Percentiles rank a stretch among this genome's conserved stretches.
phyloP scores from a whole-genome alignment of 1,140 invertebrate species.

The Tachypleus tridentatus region DNA sequence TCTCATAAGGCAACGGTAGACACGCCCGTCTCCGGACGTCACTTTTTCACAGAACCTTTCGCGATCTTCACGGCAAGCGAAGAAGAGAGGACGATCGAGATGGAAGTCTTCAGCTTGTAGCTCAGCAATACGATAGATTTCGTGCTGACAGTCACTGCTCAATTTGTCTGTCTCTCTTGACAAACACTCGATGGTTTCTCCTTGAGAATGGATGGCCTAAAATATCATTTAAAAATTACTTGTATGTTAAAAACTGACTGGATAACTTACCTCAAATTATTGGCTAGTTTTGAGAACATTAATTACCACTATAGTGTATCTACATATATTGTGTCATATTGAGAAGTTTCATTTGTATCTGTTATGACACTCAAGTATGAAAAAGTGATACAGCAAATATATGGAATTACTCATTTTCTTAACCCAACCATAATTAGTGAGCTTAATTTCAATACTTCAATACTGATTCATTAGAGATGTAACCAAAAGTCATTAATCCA shows the following conservation, averaged over 20 bases:
- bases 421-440: too few species aligned
- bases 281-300: neutral
- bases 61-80: slow-evolving; percentile 76
- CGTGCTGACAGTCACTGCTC: slow-evolving; percentile 51
- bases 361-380: too few species aligned
- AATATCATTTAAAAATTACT: slow-evolving; percentile 5
- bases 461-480: too few species aligned
- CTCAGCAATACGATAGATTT: slow-evolving; percentile 73
- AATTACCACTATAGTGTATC: neutral
- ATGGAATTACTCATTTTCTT: too few species aligned
- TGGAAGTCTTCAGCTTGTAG: slow-evolving; percentile 78
- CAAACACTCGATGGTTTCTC: slow-evolving; percentile 72
- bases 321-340: neutral
- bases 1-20: slow-evolving; percentile 84
- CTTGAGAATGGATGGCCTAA: slow-evolving; percentile 51
- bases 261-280: neutral
- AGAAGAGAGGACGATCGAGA: slow-evolving; percentile 74
- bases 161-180: slow-evolving; percentile 48
- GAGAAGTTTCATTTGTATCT: too few species aligned
- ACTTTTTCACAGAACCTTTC: slow-evolving; percentile 45
- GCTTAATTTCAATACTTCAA: too few species aligned
- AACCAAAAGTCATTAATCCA: too few species aligned
- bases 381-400: too few species aligned
- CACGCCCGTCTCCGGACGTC: slow-evolving; percentile 48
- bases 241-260: too few species aligned